phyloP scores from a whole-genome alignment of 2,888 invertebrate genomes.

The Pristionchus mayeri region DNA sequence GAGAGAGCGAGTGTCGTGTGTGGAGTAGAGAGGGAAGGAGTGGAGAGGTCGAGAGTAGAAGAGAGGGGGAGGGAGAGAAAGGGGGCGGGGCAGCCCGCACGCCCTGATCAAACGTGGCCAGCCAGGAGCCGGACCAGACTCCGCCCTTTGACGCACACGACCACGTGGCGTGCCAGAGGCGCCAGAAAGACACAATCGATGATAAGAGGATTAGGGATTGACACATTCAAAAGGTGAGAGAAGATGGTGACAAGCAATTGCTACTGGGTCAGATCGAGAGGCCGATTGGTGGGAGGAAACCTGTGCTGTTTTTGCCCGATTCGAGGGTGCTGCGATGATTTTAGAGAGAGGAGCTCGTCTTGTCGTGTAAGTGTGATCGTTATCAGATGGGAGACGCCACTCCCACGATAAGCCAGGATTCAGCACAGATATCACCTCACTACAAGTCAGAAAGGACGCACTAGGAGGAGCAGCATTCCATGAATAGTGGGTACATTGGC shows the following conservation, averaged over 20 bases:
- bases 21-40: not conserved
- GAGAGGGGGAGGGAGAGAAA: constrained; percentile 15
- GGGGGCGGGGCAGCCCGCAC: not conserved
- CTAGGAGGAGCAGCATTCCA: not conserved
- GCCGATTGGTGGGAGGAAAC: not conserved
- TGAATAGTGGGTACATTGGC: not conserved
- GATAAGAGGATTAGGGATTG: not conserved
- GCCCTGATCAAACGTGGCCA: constrained; percentile 9
- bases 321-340: too few species aligned
- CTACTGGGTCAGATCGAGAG: not conserved
- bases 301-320: too few species aligned
- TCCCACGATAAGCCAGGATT: not conserved
- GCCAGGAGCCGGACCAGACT: not conserved
- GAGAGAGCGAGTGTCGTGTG: not conserved
- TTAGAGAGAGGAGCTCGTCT: too few species aligned
- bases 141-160: constrained; percentile 2
- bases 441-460: not conserved
- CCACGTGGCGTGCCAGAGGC: not conserved
- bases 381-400: not conserved
- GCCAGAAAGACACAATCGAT: not conserved
- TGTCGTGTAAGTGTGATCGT: not conserved
- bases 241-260: not conserved
- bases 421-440: not conserved
- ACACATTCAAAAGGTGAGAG: not conserved
- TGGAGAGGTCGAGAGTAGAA: not conserved